Evolutionary conservation across 92 coral and sea anemone species (phyloP), one percentile per base, ranked within the genome.

Genomic region (Palythoa caribaeorum): DNA sequence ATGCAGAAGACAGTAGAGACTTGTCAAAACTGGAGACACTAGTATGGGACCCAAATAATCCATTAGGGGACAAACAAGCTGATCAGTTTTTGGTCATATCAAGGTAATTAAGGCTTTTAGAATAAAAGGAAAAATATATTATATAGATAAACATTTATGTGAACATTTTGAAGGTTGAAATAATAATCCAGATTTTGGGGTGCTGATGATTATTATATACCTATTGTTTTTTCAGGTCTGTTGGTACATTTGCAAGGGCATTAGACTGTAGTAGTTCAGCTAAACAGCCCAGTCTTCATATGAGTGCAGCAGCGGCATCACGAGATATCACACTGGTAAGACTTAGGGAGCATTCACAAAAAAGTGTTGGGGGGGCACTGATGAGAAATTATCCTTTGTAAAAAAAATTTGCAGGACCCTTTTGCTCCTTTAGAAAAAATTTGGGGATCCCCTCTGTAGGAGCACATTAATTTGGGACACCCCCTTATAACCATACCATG

Each of bases 231-330:
- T 44, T 28, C 74, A 97, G 99, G 79, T 97, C 99, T 63, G 98
- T 97, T 28, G 99, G 99, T 20, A 97, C 99, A 71, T 97, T 97
- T 91, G 99, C 99, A 21, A 92, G 99, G 76, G 99, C 99, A 9
- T 89, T 97, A 62, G 99, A 97, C 89, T 97, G 99, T 87, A 95
- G 99, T 76, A 97, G 99, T 83, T 95, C 99, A 35, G 92, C 96
- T 3, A 97, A 97, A 79, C 99, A 97, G 77, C 99, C 99, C 54
- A 97, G 99, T 91, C 90, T 97, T 71, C 99, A 97, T 73, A 95
- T 91, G 98, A 97, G 99, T 91, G 99, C 99, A 17, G 99, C 99
- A 1, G 99, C 99, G 65, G 98, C 99, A 14, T 97, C 99, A 13
- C 73, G 99, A 70, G 99, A 97, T 71, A 93, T 97, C 10, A 97